Evolutionary conservation across 53 echinoderm and acorn worm genomes (phyloP), one percentile per base, ranked within the genome.

Genomic region (Mesocentrotus franciscanus): DNA sequence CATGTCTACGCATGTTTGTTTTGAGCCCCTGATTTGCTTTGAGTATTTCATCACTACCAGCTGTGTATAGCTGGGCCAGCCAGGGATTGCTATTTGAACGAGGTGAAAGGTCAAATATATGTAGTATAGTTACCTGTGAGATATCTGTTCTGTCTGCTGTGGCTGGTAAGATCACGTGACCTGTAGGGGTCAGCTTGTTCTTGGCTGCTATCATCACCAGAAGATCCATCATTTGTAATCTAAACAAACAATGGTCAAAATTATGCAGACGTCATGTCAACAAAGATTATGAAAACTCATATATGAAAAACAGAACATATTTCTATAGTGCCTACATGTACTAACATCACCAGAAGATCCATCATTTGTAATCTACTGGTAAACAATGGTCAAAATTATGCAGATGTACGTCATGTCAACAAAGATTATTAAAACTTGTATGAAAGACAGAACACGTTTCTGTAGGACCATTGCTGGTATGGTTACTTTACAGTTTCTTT

Each of bases 211-310:
- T 96, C 92, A 96, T 96, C 60, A 99, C 96, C 29, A 99, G 61
- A 1, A 99, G 95, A 78, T 99, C 99, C 97, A 98, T 97, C 96
- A 98, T 96, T 71, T 95, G 96, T 35, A 98, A 85, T 62, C 99
- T 99, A 93, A 1, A 36, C 56, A 90, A 71, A 90, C 17, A 70
- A 70, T 22, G 17, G 71, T 55, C 2, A 2, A 49, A 83, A 29
- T 24, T 20, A 71, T 71, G n/a, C 72, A n/a, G 72, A 24, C 9
- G n/a, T 49, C 49, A 49, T 49, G 49, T 49, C 3, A 49, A 49
- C 49, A 49, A 7, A 1, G 39, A 49, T 49, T 6, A 49, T 49
- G 49, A 49, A 49, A 49, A 49, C 49, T 0, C 49, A 49, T 7
- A 49, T 7, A 49, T 6, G 49, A 49, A 49, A 49, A 7, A 49